Evolutionary conservation across 2,888 invertebrate species (phyloP).

Genomic region (Macrostomum cliftonense): DNA sequence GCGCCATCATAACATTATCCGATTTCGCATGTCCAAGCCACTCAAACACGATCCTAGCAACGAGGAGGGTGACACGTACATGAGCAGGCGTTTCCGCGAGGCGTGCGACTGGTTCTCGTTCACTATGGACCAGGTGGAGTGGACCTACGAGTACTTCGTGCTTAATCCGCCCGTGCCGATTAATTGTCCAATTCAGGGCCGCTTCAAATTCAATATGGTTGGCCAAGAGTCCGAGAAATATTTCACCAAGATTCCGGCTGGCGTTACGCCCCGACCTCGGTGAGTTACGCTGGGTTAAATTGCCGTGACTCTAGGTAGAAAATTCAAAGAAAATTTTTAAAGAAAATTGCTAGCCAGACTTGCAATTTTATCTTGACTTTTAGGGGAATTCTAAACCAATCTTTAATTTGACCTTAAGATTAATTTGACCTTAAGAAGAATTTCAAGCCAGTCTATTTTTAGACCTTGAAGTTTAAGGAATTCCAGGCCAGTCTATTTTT

Average conservation of each 20-base stretch:
- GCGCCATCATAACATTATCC: slow-evolving; percentile 78
- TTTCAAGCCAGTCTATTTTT: no score
- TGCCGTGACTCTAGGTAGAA: no score
- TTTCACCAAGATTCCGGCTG: slow-evolving; percentile 78
- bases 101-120: slow-evolving; percentile 37
- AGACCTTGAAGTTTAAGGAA: no score
- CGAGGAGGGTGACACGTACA: slow-evolving; percentile 13
- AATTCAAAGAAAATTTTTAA: no score
- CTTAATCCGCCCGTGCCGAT: slow-evolving; percentile 57
- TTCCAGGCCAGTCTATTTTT: no score
- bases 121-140: slow-evolving; percentile 32
- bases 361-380: no score
- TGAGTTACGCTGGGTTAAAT: no score
- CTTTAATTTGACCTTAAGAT: no score
- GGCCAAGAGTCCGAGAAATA: slow-evolving; percentile 42
- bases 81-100: slow-evolving; percentile 28
- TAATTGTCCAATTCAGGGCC: slow-evolving; percentile 83
- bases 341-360: no score
- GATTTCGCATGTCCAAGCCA: slow-evolving; percentile 47
- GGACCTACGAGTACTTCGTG: slow-evolving; percentile 28
- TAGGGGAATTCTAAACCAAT: no score
- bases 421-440: no score
- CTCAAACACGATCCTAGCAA: slow-evolving; percentile 5
- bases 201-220: slow-evolving; percentile 70
- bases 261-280: slow-evolving; percentile 76